Evolutionary conservation across 2,113 vertebrate genomes (phyloP), one percentile per base, ranked within the genome.

Genomic region (Clarias batrachus): DNA sequence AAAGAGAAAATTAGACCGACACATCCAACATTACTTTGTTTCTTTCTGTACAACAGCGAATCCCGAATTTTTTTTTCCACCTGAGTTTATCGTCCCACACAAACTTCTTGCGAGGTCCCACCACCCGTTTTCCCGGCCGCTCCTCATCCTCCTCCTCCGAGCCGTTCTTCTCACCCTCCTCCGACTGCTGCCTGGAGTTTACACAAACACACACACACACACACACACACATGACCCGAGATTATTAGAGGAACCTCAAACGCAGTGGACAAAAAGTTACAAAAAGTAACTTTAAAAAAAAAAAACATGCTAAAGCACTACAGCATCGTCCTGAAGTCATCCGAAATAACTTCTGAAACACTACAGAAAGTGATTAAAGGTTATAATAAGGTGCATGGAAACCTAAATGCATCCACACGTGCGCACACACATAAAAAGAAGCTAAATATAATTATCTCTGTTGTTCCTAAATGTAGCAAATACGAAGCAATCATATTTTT

Each of bases 141-240:
- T 99, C 98, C 83, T 99, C 98, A 25, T 99, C 97, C 14, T 99
- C 98, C 3, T 99, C 98, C 85, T 99, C 98, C 0, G 98, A 99
- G 62, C 96, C 97, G 82, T 98, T 99, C 92, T 95, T 97, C 79
- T 99, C 98, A 89, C 95, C 96, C 91, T 99, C 98, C 93, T 96
- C 98, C 0, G 96, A 95, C 91, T 98, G 97, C 83, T 96, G 95
- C 94, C 97, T 99, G 91, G 0, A 23, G 66, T 81, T 81, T 54
- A 63, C 56, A 60, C 5, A 83, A 27, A 85, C 81, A 89, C 59
- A 81, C 81, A 89, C 59, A 81, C n/a, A 63, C 56, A 60, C 5
- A 83, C 25, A 85, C 81, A 89, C 59, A 81, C 81, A 89, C 59
- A 81, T 54, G 30, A 63, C 56, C 7, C 19, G 19, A 17, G 12